Evolutionary conservation across 2,113 vertebrate species (phyloP), one percentile per base, ranked within the genome.

Genomic region (Caranx ignobilis): DNA sequence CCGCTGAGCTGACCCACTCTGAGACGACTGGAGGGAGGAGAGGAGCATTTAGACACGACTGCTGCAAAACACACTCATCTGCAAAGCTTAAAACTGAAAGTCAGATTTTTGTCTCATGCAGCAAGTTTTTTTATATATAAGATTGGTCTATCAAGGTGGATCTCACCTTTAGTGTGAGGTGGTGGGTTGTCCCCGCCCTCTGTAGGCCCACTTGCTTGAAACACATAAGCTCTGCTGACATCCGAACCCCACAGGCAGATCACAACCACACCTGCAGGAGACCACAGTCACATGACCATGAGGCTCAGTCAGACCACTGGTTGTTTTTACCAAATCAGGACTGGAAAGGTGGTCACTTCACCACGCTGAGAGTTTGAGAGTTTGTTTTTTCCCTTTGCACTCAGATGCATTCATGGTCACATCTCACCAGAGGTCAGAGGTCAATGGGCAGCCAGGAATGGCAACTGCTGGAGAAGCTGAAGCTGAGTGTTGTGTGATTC

Each of bases 1-100:
- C 97, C 0, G 96, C 95, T 47, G 95, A 96, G 91, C 94, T 97
- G 89, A 95, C 94, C 96, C 95, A 96, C 92, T 97, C 96, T 26
- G 96, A 96, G 45, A 96, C 41, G 11, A 82, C 89, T 93, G 19
- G 0, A 39, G 52, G 63, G 45, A 6, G 39, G n/a, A 11, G 37
- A 71, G 7, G 21, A 19, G 71, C 31, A 19, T 19, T 70, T 2
- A 79, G 26, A 71, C 47, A 69, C 48, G 21, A 47, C 6, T 6
- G 32, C 60, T 62, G 77, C 19, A 59, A 12, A 47, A 21, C 55
- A 12, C 39, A 47, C 39, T 19, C 50, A 10, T 26, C 19, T 19
- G 34, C 61, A 26, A 12, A 19, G 5, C 26, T 2, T 19, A n/a
- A 13, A 11, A 39, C 26, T 11, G 3, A 2, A 64, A 41, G 2